Base-by-base conservation (phyloP, 2,888 invertebrate genomes). In the Ormyrus rosae region DNA sequence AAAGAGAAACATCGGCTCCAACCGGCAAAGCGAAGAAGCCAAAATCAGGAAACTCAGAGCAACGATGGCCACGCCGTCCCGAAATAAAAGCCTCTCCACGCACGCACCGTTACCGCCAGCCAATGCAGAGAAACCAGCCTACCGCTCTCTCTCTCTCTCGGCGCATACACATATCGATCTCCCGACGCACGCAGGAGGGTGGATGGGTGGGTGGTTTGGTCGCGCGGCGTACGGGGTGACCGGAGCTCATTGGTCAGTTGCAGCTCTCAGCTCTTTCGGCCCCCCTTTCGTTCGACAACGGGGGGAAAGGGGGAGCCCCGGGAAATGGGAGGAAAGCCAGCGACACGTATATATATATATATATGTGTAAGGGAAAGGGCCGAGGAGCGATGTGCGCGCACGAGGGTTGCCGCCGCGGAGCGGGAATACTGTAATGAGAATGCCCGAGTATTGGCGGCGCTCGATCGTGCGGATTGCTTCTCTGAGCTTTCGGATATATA, bases 201-300 rank as follows among this genome's bases (percentile, higher is more conserved):
- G 13, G 13, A 13, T 13, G 13, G 19, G 19, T 19, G 19, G 19
- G 19, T 19, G 19, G 19, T 19, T 1, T 19, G 19, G 19, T 19
- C 19, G 19, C 2, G 19, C 19, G 1, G 19, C 19, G 19, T 19
- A 19, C 19, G 19, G 19, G 51, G 60, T 11, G 10, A 56, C 48
- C 13, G 13, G 13, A 81, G 81, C 77, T 64, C 73, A 81, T 81
- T 81, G 81, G 81, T 81, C 81, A 81, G 81, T 60, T 77, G 80
- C 74, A 78, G 72, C 75, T 51, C 13, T 19, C 3, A 7, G n/a
- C 13, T 60, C 50, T 19, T 19, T 72, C 70, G 70, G 53, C 76
- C 75, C 73, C 73, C 61, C 67, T 63, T 73, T 45, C n/a, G 19
- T 19, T 19, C 19, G 19, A 45, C 61, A 10, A 10, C 34, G 5